Base-by-base conservation (phyloP, 2,888 invertebrate genomes). In the Chydorus sphaericus region DNA sequence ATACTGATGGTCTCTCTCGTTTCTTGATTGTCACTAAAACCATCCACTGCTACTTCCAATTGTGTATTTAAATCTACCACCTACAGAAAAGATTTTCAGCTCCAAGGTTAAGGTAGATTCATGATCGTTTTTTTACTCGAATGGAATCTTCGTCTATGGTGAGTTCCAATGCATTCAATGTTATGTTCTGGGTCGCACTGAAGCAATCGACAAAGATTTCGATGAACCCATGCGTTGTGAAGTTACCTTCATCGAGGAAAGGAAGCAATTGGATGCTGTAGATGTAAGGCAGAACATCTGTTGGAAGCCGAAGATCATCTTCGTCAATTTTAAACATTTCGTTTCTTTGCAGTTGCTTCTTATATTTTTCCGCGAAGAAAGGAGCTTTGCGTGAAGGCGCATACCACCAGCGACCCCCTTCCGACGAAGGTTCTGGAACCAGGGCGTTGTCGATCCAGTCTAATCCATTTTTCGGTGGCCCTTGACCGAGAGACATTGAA, bases 121-220 rank as follows among this genome's bases (percentile, higher is more conserved):
- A n/a, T n/a, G n/a, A n/a, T 18, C 55, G 10, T 26, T 3, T 36
- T 10, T 18, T n/a, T 54, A 77, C 73, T 48, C 67, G 71, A 4
- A 83, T 73, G 51, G 74, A 73, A 31, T 75, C 71, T 52, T 75
- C 74, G 36, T 76, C 72, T 59, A 88, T 80, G 48, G 71, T 73
- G 61, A 89, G 71, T 60, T 84, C 82, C 33, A 79, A 77, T 6
- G 80, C 79, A 66, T 90, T 89, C 61, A 90, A 74, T 1, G 82
- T 84, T n/a, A 90, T 75, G 66, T 81, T 81, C 53, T 75, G 73
- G 8, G 81, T 80, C 51, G 76, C 73, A 60, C 77, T 73, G 30
- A 33, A 29, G 18, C 56, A 56, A 16, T 48, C 48, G 26, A 56
- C 18, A 10, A 48, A 20, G 23, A 61, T 59, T 52, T 60, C 60